A percentile compares a stretch with the other conserved stretches of the same genome.
phyloP scores from a whole-genome alignment of 2,113 vertebrate genomes.

The Pterocles burchelli region DNA sequence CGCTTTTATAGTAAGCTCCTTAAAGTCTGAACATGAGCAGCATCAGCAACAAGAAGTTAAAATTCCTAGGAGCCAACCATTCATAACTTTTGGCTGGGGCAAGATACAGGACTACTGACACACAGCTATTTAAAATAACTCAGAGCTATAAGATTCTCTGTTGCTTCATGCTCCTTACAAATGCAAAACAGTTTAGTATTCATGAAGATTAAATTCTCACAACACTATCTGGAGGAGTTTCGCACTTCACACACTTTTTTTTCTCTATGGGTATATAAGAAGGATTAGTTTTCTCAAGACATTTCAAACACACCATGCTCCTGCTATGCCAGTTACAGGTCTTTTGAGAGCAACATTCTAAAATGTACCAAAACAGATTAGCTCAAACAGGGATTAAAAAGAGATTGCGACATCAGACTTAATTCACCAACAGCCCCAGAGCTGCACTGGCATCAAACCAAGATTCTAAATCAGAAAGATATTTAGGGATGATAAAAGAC shows the following conservation, averaged over 20 bases:
- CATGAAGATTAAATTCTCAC: conserved; percentile 25
- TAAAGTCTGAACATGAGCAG: background rate
- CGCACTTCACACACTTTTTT: background rate
- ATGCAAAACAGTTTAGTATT: conserved; percentile 8
- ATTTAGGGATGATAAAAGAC: conserved; percentile 20
- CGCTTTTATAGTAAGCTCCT: background rate
- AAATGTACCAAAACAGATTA: conserved; percentile 46
- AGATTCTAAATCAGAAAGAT: conserved; percentile 30
- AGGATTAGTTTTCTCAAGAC: conserved; percentile 10
- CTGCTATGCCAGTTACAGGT: background rate
- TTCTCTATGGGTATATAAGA: background rate
- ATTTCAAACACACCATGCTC: conserved; percentile 15
- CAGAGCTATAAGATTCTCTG: background rate
- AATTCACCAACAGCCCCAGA: background rate
- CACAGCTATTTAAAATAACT: background rate
- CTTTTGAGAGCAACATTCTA: conserved; percentile 22
- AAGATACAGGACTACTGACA: background rate
- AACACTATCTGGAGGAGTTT: conserved; percentile 24
- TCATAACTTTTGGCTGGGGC: background rate
- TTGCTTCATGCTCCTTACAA: conserved; percentile 7
- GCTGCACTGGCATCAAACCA: conserved; percentile 20
- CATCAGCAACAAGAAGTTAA: background rate
- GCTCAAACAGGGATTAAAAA: conserved; percentile 21
- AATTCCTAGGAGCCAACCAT: background rate
- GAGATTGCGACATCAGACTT: background rate